Conservation (phyloP, 1,140 invertebrate species). For the Monomorium pharaonis region DNA sequence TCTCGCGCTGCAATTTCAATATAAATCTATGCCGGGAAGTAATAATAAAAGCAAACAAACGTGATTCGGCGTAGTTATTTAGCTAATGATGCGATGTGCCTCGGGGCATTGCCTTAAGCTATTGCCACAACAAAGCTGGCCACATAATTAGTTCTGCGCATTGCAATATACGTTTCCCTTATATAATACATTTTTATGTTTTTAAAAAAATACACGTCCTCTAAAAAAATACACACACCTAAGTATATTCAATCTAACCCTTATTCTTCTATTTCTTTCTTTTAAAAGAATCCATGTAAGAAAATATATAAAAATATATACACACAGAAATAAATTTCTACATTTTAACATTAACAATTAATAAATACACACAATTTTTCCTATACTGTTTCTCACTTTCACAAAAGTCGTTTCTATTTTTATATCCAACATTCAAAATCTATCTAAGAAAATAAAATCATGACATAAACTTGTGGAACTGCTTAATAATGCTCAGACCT, state of each 20-base stretch:
- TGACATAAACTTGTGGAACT: neutral
- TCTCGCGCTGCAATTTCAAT: slow-evolving; percentile 40
- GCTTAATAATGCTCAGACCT: neutral
- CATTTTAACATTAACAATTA: neutral
- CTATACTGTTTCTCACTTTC: neutral
- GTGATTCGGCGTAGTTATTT: slow-evolving; percentile 57
- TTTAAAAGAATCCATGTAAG: neutral
- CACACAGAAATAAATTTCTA: neutral
- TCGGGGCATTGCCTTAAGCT: slow-evolving; percentile 40
- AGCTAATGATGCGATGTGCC: slow-evolving; percentile 58
- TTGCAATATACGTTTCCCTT: neutral
- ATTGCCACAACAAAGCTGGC: slow-evolving; percentile 16
- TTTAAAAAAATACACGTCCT: neutral
- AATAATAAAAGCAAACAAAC: slow-evolving; percentile 53
- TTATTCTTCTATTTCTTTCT: neutral
- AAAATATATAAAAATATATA: neutral
- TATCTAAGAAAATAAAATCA: neutral
- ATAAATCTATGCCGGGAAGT: slow-evolving; percentile 37
- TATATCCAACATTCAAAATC: neutral
- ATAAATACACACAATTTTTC: neutral
- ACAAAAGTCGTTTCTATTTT: neutral
- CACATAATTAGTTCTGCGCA: neutral
- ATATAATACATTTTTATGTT: neutral
- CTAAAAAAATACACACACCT: neutral
- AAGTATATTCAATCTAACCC: neutral